Evolutionary conservation across 1,140 invertebrate genomes (phyloP), one percentile per base, ranked within the genome.

Genomic region (Elysia chlorotica): DNA sequence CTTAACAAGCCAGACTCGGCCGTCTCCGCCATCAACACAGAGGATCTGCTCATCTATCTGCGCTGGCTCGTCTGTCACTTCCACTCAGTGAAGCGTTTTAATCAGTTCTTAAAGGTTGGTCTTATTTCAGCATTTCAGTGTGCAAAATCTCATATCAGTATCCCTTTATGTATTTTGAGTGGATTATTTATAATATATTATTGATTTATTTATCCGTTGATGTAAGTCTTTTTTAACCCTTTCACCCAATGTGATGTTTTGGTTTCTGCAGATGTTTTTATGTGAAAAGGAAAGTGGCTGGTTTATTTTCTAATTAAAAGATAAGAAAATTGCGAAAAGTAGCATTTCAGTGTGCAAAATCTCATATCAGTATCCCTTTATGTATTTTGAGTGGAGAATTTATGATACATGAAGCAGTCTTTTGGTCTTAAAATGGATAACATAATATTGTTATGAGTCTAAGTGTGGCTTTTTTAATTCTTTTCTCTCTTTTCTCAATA

Each of bases 31-130:
- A 61, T 88, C 2, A 79, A 83, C 71, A 70, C 78, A 19, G 87
- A 88, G 14, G 87, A 88, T 56, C 70, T 87, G 21, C 74, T 84
- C 19, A 87, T 87, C 37, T 88, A 86, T 53, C 76, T 88, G 2
- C 74, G 86, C 6, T 87, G 82, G 83, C 73, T 88, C 6, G 80
- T 87, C 21, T 83, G 78, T 75, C 84, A 87, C 63, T 72, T 86
- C 36, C 82, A 86, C 59, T 84, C 85, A 2, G 77, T 82, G 28
- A 87, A 85, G 63, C 75, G 61, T 28, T 82, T 87, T 75, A 80
- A 87, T 65, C 86, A 87, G 73, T 87, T 80, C 70, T 41, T 85
- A 6, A 83, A 77, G 77, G 82, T 88, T 75, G 62, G 77, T 72
- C n/a, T 62, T 30, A 30, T 5, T 66, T 66, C 1, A n/a, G 25